Evolutionary conservation across 2,113 vertebrate species (phyloP), one percentile per base, ranked within the genome.

Genomic region (Anhinga rufa): DNA sequence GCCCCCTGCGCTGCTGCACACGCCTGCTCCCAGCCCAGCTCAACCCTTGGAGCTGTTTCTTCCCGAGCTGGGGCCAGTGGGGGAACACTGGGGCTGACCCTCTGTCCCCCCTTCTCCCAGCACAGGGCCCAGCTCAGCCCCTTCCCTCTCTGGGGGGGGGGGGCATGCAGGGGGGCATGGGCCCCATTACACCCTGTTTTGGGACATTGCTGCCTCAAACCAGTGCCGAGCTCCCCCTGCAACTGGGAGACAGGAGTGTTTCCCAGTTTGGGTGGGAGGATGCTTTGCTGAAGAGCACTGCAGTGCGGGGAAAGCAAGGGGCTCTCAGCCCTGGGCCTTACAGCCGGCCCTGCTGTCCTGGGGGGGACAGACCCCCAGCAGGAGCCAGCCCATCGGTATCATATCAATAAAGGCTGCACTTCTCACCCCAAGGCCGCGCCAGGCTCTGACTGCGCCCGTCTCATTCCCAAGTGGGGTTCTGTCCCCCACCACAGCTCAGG

Each of bases 341-440:
- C 7, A 66, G 70, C 36, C 16, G 7, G 21, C 49, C 28, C 46
- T 5, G 3, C 55, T 82, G 78, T 54, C 28, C 17, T 70, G 42
- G 48, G 54, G 9, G 22, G 28, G 20, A 34, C 5, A 8, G 12
- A 61, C 7, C 26, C 64, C 38, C 8, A 12, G 71, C 17, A 12
- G 68, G 77, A 51, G 4, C 20, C 21, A 26, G 48, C 71, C 12
- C 9, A 4, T 9, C 8, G 3, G 34, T 34, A n/a, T 49, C 68
- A 12, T 86, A 93, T 91, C 93, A 97, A 97, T 96, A 97, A 97
- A 97, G 9, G 76, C 55, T 88, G 86, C 77, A 75, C 11, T 92
- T 83, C 29, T 76, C 75, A 90, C 66, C 48, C 65, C 0, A 1
- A 52, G 14, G 5, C 49, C 1, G 60, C 70, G 64, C 55, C 85